phyloP scores from a whole-genome alignment of 2,888 invertebrate species.

The Stenchaetothrips biformis region DNA sequence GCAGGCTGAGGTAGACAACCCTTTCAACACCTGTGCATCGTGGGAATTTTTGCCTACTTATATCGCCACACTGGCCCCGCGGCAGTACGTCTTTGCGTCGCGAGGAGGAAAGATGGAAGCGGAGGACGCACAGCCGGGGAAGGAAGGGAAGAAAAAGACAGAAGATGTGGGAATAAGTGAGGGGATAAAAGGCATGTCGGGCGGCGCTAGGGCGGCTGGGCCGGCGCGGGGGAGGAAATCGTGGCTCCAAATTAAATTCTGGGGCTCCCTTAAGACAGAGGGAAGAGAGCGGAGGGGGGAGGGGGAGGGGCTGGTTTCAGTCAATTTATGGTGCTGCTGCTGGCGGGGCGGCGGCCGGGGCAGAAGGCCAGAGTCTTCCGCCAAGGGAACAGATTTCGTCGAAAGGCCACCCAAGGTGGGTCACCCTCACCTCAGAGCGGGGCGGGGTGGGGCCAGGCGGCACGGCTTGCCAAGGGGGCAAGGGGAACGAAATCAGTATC shows the following conservation, averaged over 20 bases:
- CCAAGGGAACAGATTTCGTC: slow-evolving; percentile 3
- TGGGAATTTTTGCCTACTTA: too few relatives aligned
- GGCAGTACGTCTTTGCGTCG: too few relatives aligned
- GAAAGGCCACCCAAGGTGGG: slow-evolving; percentile 1
- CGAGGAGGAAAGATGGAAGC: not conserved
- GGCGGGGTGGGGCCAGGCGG: too few relatives aligned
- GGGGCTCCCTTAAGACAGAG: slow-evolving; percentile 22
- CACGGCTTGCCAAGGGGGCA: not conserved
- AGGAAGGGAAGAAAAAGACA: not conserved
- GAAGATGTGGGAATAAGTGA: slow-evolving; percentile 18
- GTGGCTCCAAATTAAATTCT: slow-evolving; percentile 23
- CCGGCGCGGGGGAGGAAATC: not conserved
- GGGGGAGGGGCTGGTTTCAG: not conserved
- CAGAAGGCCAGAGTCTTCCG: not conserved
- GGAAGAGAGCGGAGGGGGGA: not conserved
- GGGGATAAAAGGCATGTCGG: slow-evolving; percentile 3
- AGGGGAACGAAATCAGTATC: not conserved
- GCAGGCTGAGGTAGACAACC: too few relatives aligned
- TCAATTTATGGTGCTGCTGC: slow-evolving; percentile 2
- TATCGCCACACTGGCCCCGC: too few relatives aligned
- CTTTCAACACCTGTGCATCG: too few relatives aligned
- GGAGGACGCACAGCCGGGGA: too few relatives aligned
- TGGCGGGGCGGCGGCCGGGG: too few relatives aligned
- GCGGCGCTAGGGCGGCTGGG: not conserved
- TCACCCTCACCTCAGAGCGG: not conserved